Base-by-base conservation (phyloP, 2,113 vertebrate genomes). In the Gambusia holbrooki region DNA sequence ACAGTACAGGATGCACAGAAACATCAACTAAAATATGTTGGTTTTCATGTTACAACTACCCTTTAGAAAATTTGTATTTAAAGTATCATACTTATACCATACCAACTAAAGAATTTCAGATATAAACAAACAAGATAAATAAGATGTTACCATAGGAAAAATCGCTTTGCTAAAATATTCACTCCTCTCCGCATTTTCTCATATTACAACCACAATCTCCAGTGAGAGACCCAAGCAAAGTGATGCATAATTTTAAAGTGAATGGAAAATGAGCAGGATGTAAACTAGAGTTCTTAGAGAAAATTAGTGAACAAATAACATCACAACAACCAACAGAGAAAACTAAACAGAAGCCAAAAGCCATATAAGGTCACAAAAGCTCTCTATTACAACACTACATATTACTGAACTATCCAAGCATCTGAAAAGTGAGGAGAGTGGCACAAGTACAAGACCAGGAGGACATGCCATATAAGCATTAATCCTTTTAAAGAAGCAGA, bases 51-150 rank as follows among this genome's bases (percentile, higher is more conserved):
- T 48, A 10, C 29, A 37, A 48, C 42, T 22, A 62, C 72, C 9
- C 4, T 72, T 80, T 67, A 71, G 7, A 69, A 4, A n/a, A 70
- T 67, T 45, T 61, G 19, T 66, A 63, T n/a, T 71, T 60, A 17
- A 27, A 28, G 32, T 37, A 15, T 28, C 29, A 71, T 71, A 6
- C 17, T 60, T 54, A 12, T 51, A 62, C 35, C 27, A 62, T 27
- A 66, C 66, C 0, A 68, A 66, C 8, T 37, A 37, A 77, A 79
- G 72, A n/a, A 28, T 30, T 25, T 14, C 10, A 28, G n/a, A 61
- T 60, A 62, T 29, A 62, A 13, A 12, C 35, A 11, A 37, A 11
- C 35, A 12, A 67, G 28, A 33, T n/a, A 25, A 25, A 25, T 25
- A 54, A 54, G 51, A 54, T n/a, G 48, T 14, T 42, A 42, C 40